Evolutionary conservation across 1,140 invertebrate species (phyloP).

Genomic region (Meloidogyne chitwoodi): DNA sequence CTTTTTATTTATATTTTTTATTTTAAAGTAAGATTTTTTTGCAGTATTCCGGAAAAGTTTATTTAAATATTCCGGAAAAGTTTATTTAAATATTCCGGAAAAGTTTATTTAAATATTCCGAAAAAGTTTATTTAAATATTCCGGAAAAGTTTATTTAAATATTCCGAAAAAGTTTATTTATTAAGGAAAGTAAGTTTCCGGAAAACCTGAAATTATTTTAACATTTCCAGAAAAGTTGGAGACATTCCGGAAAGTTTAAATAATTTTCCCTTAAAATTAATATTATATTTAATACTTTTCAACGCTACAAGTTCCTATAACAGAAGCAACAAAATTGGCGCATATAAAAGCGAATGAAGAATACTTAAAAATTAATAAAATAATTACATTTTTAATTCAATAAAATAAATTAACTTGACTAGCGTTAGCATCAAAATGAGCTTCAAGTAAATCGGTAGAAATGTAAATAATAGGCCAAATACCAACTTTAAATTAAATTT

Average conservation of each 20-base stretch:
- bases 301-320: slow-evolving; percentile 41
- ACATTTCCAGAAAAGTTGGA: no score
- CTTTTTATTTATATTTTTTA: no score
- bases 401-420: slow-evolving; percentile 29
- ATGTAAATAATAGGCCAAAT: slow-evolving; percentile 53
- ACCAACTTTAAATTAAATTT: slow-evolving; percentile 37
- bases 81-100: no score
- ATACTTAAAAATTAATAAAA: slow-evolving; percentile 30
- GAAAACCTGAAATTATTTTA: no score
- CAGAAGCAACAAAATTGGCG: slow-evolving; percentile 45
- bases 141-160: no score
- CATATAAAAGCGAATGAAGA: slow-evolving; percentile 46
- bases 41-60: no score
- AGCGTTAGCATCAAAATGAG: slow-evolving; percentile 38
- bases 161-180: no score
- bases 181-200: no score
- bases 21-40: no score
- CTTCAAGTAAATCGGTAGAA: slow-evolving; percentile 51
- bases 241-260: background rate
- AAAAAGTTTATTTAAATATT: no score
- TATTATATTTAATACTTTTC: slow-evolving; percentile 26
- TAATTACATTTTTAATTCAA: slow-evolving; percentile 10
- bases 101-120: no score
- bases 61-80: no score
- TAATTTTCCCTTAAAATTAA: background rate